Evolutionary conservation across 2,113 vertebrate genomes (phyloP).

Genomic region (Hippopotamus amphibius): DNA sequence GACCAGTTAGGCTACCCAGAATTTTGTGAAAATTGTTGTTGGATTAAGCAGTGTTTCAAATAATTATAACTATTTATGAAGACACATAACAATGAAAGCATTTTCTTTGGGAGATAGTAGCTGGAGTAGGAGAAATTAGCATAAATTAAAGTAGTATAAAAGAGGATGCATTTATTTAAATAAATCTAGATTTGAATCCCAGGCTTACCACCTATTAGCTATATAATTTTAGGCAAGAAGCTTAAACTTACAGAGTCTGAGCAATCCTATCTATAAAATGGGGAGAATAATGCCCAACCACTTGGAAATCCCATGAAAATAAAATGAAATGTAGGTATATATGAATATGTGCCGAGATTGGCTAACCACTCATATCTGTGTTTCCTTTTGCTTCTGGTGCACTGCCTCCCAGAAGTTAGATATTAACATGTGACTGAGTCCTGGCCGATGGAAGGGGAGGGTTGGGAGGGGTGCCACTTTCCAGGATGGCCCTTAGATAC

Average conservation of each 20-base stretch:
- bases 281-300: background rate
- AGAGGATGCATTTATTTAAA: background rate
- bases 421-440: background rate
- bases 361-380: background rate
- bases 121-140: background rate
- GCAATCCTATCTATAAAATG: background rate
- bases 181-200: background rate
- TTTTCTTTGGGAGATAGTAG: background rate
- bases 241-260: background rate
- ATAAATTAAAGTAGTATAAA: background rate
- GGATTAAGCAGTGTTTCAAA: conserved; percentile 12
- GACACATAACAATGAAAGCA: background rate
- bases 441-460: background rate
- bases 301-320: background rate
- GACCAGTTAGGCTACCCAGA: background rate
- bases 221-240: background rate
- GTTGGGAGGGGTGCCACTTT: too few species aligned
- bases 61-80: background rate
- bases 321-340: background rate
- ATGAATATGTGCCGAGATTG: background rate
- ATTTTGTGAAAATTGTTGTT: background rate
- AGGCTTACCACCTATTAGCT: background rate
- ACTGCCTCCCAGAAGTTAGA: too few species aligned
- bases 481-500: background rate
- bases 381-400: background rate